These are phyloP conservation scores for Scaptomyza cyrtandrae DNA, from an alignment of 2,888 invertebrate genomes.

Conservation along the genomic window DNA sequence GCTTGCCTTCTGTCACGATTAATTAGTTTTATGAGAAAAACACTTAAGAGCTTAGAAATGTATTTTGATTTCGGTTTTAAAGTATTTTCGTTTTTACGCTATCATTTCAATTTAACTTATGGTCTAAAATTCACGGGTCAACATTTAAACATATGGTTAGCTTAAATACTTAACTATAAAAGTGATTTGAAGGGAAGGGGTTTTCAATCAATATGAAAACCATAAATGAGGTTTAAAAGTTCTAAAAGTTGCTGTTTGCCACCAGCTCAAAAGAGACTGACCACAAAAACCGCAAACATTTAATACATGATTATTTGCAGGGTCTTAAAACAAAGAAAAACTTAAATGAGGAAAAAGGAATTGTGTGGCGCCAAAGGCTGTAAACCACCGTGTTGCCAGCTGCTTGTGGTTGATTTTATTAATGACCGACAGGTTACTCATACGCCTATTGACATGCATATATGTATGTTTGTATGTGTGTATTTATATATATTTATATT, in stretches of 20 bases:
- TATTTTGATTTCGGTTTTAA: conserved; percentile 72
- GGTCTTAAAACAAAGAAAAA: conserved; percentile 8
- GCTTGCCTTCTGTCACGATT: conserved; percentile 53
- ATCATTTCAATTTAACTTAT: conserved; percentile 37
- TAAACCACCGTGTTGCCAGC: conserved; percentile 49
- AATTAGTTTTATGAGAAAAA: conserved; percentile 61
- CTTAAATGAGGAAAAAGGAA: neutral
- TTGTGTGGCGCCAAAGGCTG: conserved; percentile 9
- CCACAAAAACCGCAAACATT: conserved; percentile 72
- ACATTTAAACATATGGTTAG: conserved; percentile 34
- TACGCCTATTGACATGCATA: conserved; percentile 21
- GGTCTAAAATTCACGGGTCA: conserved; percentile 30
- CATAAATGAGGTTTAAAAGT: conserved; percentile 22
- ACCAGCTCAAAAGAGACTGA: conserved; percentile 51
- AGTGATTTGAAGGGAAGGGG: conserved; percentile 14
- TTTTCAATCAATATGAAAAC: conserved; percentile 25
- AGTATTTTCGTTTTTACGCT: conserved; percentile 39
- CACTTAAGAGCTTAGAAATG: conserved; percentile 79
- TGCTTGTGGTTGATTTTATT: conserved; percentile 69
- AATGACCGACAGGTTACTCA: conserved; percentile 41
- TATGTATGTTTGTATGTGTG: conserved; percentile 3
- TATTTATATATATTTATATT: conserved; percentile 19
- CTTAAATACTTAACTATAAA: conserved; percentile 41
- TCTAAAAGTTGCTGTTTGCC: conserved; percentile 27
- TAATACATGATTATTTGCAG: conserved; percentile 68